phyloP scores from a whole-genome alignment of 1,140 invertebrate species.

The Helicoverpa armigera region DNA sequence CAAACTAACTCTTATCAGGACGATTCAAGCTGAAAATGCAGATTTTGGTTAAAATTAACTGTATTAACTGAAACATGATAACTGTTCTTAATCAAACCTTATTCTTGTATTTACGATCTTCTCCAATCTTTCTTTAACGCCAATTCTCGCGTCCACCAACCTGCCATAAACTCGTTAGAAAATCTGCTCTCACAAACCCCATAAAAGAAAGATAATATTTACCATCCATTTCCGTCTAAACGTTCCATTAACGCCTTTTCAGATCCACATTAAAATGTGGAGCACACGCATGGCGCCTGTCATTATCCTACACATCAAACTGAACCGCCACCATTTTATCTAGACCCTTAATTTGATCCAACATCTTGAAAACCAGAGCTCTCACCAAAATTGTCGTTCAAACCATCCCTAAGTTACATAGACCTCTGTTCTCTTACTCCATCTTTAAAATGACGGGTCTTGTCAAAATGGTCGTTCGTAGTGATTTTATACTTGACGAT shows the following conservation, averaged over 20 bases:
- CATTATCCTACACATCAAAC: constrained; percentile 29
- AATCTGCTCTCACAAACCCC: not conserved
- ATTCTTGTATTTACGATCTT: too few species aligned
- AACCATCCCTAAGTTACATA: not conserved
- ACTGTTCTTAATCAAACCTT: too few species aligned
- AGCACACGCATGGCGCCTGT: constrained; percentile 5
- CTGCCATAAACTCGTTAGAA: not conserved
- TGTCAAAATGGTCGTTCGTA: not conserved
- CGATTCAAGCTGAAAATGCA: too few species aligned
- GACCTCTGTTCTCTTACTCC: not conserved
- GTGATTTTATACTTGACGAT: constrained; percentile 44
- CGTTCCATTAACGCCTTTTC: constrained; percentile 37
- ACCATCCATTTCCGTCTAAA: constrained; percentile 9
- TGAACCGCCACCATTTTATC: not conserved
- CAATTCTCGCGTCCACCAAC: not conserved
- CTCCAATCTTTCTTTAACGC: too few species aligned
- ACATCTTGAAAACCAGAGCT: not conserved
- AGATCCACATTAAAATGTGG: constrained; percentile 38
- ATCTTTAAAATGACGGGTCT: not conserved
- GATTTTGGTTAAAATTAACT: too few species aligned
- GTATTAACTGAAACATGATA: too few species aligned
- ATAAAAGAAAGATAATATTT: constrained; percentile 26
- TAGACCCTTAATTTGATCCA: not conserved
- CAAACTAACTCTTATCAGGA: too few species aligned
- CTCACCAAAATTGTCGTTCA: not conserved